A percentile compares a stretch with the other conserved stretches of the same genome.
These are phyloP conservation scores for Diplosoma virens DNA, from an alignment of 23 tunicate genomes.

Conservation along the genomic window DNA sequence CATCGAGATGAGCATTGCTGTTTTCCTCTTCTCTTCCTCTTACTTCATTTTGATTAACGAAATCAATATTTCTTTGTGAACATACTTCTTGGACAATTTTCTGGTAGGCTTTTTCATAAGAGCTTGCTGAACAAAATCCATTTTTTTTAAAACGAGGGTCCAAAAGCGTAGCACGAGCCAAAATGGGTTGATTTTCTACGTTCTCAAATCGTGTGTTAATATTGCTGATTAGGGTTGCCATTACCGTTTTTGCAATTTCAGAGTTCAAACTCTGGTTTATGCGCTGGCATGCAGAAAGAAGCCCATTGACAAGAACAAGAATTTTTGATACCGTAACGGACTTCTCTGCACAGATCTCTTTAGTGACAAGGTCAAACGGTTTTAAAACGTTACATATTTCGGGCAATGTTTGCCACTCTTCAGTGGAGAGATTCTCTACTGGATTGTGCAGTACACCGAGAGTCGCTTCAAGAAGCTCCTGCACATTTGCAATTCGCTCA, in stretches of 20 bases:
- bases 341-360: conserved; percentile 1
- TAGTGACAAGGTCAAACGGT: background rate
- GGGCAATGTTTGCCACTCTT: background rate
- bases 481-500: background rate
- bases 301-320: background rate
- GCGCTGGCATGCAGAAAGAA: background rate
- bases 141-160: conserved; percentile 3
- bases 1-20: no score
- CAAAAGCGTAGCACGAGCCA: background rate
- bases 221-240: background rate
- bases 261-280: background rate
- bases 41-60: no score
- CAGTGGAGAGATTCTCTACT: background rate
- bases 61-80: no score
- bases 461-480: background rate
- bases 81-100: no score
- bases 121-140: background rate
- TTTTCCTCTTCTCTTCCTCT: no score
- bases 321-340: background rate
- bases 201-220: background rate
- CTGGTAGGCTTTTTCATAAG: background rate
- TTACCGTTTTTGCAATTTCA: background rate
- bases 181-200: background rate
- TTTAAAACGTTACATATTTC: background rate
- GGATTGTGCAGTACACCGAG: conserved; percentile 3